A percentile compares a stretch with the other conserved stretches of the same genome.
Conservation (phyloP, 2,797 vertebrate species). For the Aeoliscus strigatus region DNA sequence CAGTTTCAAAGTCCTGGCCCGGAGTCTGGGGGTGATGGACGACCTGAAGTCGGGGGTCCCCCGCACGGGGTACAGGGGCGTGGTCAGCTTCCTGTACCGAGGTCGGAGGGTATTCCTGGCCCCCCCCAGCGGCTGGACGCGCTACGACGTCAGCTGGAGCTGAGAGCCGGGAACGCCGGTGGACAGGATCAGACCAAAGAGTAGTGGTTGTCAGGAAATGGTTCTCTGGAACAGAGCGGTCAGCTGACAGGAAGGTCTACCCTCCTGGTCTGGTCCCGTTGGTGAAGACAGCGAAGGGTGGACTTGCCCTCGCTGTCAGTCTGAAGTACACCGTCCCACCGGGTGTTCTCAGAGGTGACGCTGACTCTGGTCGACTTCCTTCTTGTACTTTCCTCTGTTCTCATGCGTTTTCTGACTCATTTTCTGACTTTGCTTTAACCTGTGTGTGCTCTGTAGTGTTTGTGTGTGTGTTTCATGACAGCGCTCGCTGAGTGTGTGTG, state of each 20-base stretch:
- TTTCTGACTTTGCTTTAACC: too few relatives aligned
- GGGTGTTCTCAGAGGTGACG: too few relatives aligned
- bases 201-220: conserved; percentile 2
- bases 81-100: conserved; percentile 84
- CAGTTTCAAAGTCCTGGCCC: conserved; percentile 88
- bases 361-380: too few relatives aligned
- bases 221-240: conserved; percentile 37
- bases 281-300: too few relatives aligned
- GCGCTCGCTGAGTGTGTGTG: not conserved
- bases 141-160: conserved; percentile 90
- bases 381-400: too few relatives aligned
- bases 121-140: conserved; percentile 83
- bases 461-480: conserved; percentile 3
- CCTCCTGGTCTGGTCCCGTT: too few relatives aligned
- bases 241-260: too few relatives aligned
- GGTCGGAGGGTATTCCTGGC: conserved; percentile 88
- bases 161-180: conserved; percentile 65
- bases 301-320: too few relatives aligned
- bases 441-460: too few relatives aligned
- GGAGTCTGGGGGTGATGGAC: conserved; percentile 89
- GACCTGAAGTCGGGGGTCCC: conserved; percentile 95
- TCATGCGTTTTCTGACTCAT: too few relatives aligned
- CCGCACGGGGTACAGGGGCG: conserved; percentile 86
- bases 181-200: too few relatives aligned
- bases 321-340: too few relatives aligned